Evolutionary conservation across 1,140 invertebrate genomes (phyloP).

Genomic region (Globodera ellingtonae): DNA sequence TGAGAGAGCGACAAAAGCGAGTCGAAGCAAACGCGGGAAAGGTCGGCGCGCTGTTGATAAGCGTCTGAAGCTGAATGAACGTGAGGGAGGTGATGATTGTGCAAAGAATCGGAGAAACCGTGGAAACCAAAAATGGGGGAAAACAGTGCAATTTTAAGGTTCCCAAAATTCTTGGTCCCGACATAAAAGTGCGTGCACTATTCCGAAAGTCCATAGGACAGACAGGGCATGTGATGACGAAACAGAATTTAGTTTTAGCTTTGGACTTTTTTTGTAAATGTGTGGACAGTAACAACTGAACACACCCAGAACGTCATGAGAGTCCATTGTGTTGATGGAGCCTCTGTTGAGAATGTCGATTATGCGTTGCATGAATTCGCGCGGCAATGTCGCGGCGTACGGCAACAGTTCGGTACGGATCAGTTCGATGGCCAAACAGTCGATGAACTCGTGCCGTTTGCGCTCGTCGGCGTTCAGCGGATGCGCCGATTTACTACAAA

Average conservation of each 20-base stretch:
- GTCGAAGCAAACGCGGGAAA: slow-evolving; percentile 63
- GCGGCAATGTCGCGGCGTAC: slow-evolving; percentile 77
- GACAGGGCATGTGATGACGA: slow-evolving; percentile 7
- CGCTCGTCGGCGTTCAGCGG: slow-evolving; percentile 58
- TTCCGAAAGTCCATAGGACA: background rate
- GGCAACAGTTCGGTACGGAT: slow-evolving; percentile 83
- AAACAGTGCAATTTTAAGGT: too few relatives aligned
- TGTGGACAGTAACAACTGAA: background rate
- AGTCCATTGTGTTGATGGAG: slow-evolving; percentile 74
- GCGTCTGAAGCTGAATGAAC: slow-evolving; percentile 64
- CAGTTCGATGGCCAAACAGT: slow-evolving; percentile 78
- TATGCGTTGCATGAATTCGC: slow-evolving; percentile 82
- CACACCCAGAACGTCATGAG: slow-evolving; percentile 61
- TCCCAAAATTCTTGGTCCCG: too few relatives aligned
- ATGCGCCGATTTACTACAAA: slow-evolving; percentile 74
- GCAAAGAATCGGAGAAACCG: background rate
- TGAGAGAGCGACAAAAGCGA: slow-evolving; percentile 59
- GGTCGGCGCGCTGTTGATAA: slow-evolving; percentile 57
- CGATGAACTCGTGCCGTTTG: slow-evolving; percentile 58
- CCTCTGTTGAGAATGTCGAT: slow-evolving; percentile 88
- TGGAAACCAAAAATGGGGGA: slow-evolving; percentile 20
- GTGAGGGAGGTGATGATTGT: slow-evolving; percentile 14
- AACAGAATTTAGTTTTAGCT: too few relatives aligned
- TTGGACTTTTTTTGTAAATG: background rate
- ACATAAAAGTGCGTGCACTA: too few relatives aligned